These are phyloP conservation scores for Semotilus atromaculatus DNA, from an alignment of 2,797 vertebrate genomes.

Conservation along the genomic window DNA sequence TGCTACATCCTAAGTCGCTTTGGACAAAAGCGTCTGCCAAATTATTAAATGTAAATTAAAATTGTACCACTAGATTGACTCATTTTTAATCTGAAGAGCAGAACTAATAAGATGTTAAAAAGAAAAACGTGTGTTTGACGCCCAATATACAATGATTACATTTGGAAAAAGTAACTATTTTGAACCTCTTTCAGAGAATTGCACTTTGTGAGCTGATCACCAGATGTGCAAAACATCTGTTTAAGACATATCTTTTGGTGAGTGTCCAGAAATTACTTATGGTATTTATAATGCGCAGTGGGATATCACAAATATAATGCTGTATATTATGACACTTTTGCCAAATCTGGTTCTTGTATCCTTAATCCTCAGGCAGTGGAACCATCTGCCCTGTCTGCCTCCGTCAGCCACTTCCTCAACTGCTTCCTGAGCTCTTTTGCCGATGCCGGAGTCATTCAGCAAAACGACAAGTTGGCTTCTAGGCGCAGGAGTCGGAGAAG, in stretches of 20 bases:
- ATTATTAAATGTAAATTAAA: not conserved
- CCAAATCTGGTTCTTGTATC: not conserved
- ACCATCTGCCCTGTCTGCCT: slow-evolving; percentile 89
- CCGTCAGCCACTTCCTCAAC: slow-evolving; percentile 97
- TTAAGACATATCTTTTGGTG: slow-evolving; percentile 93
- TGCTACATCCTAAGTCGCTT: too few species aligned
- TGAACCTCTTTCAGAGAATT: slow-evolving; percentile 83
- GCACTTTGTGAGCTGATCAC: slow-evolving; percentile 89
- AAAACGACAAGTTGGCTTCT: slow-evolving; percentile 85
- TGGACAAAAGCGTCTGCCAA: too few species aligned
- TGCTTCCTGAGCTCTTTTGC: slow-evolving; percentile 91
- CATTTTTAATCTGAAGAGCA: not conserved
- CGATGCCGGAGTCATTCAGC: slow-evolving; percentile 83
- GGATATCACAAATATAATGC: not conserved
- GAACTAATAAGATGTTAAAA: not conserved
- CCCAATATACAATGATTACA: not conserved
- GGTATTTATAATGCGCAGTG: not conserved
- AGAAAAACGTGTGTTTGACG: not conserved
- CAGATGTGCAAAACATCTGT: slow-evolving; percentile 93
- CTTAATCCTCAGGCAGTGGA: slow-evolving; percentile 84
- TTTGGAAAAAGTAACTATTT: slow-evolving; percentile 33
- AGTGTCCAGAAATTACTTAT: slow-evolving; percentile 7
- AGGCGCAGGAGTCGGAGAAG: slow-evolving; percentile 88
- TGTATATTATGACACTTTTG: not conserved
- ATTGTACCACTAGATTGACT: not conserved